Base-by-base conservation (phyloP, 2,113 vertebrate species). In the Cephalopterus ornatus region DNA sequence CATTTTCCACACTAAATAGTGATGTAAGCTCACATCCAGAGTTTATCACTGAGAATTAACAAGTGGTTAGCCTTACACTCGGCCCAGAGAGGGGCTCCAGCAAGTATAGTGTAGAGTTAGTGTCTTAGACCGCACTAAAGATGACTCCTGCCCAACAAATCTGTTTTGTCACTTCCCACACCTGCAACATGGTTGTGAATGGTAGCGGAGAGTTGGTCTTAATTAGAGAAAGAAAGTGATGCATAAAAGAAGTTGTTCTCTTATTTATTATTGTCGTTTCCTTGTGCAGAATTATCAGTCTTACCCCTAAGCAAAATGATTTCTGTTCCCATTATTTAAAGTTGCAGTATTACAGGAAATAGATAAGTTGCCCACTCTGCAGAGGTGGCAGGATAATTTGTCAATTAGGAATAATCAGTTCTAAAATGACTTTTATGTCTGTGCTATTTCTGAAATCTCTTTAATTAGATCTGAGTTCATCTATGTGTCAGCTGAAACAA, bases 341-440 rank as follows among this genome's bases (percentile, higher is more conserved):
- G 77, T 70, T 94, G 73, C 28, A 58, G 76, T 95, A 88, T 96
- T 96, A 96, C 86, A 96, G 92, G 73, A 97, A 97, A 96, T 92
- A 96, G 79, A 78, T 94, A 81, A 9, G 65, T 97, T 97, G 49
- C 88, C 44, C 42, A 78, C 61, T 93, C 88, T 93, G 90, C 85
- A 91, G 85, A 94, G n/a, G 77, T 94, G 92, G 72, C 74, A 97
- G 89, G 72, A 88, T 95, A 97, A 96, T 96, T 97, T 97, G 65
- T 97, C 96, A 97, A 86, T 97, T 96, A 96, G 93, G 92, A 97
- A 82, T 93, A 96, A 96, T 92, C 85, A 79, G 65, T 97, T 95
- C 80, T 94, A 91, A 91, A 95, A 82, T 71, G 59, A 88, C 93
- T 88, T 97, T 95, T 94, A 93, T 96, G 83, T 91, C 78, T 97